phyloP scores from a whole-genome alignment of 1,140 invertebrate genomes.

The Holotrichia oblita region DNA sequence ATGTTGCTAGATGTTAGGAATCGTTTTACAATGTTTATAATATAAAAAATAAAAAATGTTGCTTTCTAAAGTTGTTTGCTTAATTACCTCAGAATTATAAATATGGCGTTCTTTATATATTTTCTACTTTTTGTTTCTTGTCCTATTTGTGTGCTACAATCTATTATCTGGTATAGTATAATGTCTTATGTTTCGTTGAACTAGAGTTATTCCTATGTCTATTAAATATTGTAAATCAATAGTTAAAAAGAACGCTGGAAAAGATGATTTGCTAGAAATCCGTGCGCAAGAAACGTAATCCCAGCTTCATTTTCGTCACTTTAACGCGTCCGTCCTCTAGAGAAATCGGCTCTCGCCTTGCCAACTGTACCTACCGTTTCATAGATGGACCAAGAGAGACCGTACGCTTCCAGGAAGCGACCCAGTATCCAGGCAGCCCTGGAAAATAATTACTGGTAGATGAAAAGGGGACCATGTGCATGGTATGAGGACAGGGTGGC shows the following conservation, averaged over 20 bases:
- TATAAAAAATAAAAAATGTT: too few species aligned
- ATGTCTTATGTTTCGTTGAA: too few species aligned
- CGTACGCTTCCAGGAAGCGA: not conserved
- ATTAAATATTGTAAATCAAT: not conserved
- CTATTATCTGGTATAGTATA: too few species aligned
- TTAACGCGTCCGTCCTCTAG: conserved; percentile 9
- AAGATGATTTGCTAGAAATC: not conserved
- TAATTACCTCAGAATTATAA: too few species aligned
- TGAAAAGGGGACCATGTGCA: conserved; percentile 5
- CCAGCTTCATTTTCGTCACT: conserved; percentile 34
- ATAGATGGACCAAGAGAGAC: not conserved
- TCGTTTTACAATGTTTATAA: too few species aligned
- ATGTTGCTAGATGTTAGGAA: too few species aligned
- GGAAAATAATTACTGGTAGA: conserved; percentile 29
- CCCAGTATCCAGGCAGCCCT: not conserved
- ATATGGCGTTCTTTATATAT: too few species aligned
- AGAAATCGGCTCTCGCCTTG: not conserved
- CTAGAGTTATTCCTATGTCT: not conserved
- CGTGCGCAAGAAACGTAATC: conserved; percentile 6
- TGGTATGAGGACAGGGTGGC: not conserved
- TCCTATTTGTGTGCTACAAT: too few species aligned
- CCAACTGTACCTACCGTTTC: not conserved
- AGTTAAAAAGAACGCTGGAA: not conserved
- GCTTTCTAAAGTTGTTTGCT: too few species aligned
- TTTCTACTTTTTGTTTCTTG: too few species aligned